Percentiles rank a stretch among this genome's conserved stretches.
These are phyloP conservation scores for Formica exsecta DNA, from an alignment of 1,140 invertebrate genomes.

Conservation along the genomic window DNA sequence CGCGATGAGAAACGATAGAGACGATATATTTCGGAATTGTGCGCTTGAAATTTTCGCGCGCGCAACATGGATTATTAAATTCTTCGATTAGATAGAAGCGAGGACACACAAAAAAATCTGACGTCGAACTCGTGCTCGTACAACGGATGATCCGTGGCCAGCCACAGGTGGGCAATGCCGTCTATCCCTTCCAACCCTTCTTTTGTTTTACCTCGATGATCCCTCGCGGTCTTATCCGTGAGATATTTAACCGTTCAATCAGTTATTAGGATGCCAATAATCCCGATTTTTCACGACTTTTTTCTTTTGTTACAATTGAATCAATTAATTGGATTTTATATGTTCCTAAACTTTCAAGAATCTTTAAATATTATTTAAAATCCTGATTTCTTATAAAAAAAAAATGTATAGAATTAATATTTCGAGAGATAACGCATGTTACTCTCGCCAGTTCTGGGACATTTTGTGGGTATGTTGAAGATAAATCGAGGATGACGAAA, in stretches of 20 bases:
- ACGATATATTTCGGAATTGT: not conserved
- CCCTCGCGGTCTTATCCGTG: not conserved
- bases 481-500: not conserved
- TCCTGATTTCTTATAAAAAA: not conserved
- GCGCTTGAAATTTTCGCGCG: not conserved
- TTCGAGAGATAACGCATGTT: not conserved
- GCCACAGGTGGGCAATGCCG: conserved; percentile 53
- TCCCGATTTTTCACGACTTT: not conserved
- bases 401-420: not conserved
- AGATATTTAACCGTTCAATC: conserved; percentile 42
- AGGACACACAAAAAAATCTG: conserved; percentile 2
- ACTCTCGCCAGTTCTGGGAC: not conserved
- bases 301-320: not conserved
- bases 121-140: not conserved
- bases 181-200: conserved; percentile 30
- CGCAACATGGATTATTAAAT: conserved; percentile 45
- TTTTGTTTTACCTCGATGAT: conserved; percentile 29
- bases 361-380: not conserved
- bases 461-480: not conserved
- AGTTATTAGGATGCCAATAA: not conserved
- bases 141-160: conserved; percentile 6
- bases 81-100: conserved; percentile 26
- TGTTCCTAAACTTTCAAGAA: not conserved
- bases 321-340: not conserved
- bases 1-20: too few species aligned